A percentile compares a stretch with the other conserved stretches of the same genome.
Evolutionary conservation across 2,888 invertebrate species (phyloP).

Genomic region (Psylliodes chrysocephalus): DNA sequence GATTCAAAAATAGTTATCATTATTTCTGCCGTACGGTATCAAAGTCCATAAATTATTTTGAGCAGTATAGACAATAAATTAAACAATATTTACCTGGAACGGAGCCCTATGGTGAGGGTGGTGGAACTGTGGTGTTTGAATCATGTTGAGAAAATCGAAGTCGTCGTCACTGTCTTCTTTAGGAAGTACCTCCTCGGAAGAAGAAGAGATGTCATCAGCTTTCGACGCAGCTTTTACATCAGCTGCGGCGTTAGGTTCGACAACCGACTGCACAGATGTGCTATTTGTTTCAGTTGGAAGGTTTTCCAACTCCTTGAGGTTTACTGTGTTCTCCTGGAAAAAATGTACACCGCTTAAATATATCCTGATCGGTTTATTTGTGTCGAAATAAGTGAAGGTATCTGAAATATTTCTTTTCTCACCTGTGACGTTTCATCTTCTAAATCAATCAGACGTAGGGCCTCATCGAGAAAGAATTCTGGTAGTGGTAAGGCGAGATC

Average conservation of each 20-base stretch:
- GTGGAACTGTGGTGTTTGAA: slow-evolving; percentile 73
- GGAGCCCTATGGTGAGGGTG: slow-evolving; percentile 73
- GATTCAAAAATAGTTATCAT: too few relatives aligned
- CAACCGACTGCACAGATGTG: slow-evolving; percentile 27
- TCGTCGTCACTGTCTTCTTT: slow-evolving; percentile 62
- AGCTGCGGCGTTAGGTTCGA: slow-evolving; percentile 15
- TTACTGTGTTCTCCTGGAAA: slow-evolving; percentile 53
- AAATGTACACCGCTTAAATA: neutral
- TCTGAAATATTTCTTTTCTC: slow-evolving; percentile 29
- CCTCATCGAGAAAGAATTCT: slow-evolving; percentile 78
- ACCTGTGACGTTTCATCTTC: slow-evolving; percentile 70
- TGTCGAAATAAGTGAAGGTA: neutral
- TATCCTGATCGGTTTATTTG: neutral
- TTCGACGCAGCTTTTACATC: slow-evolving; percentile 31
- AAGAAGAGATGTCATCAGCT: slow-evolving; percentile 38
- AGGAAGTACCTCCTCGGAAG: slow-evolving; percentile 42
- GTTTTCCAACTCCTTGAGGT: slow-evolving; percentile 57
- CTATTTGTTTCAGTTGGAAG: slow-evolving; percentile 46
- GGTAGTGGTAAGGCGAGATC: slow-evolving; percentile 66
- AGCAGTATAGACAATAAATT: too few relatives aligned
- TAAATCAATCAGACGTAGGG: slow-evolving; percentile 78
- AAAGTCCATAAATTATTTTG: too few relatives aligned
- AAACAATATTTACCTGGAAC: slow-evolving; percentile 80
- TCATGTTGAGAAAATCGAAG: slow-evolving; percentile 69
- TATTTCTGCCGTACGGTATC: too few relatives aligned